Percentiles rank a stretch among this genome's conserved stretches.
These are phyloP conservation scores for Scaptomyza montana DNA, from an alignment of 1,140 invertebrate species.

Conservation along the genomic window DNA sequence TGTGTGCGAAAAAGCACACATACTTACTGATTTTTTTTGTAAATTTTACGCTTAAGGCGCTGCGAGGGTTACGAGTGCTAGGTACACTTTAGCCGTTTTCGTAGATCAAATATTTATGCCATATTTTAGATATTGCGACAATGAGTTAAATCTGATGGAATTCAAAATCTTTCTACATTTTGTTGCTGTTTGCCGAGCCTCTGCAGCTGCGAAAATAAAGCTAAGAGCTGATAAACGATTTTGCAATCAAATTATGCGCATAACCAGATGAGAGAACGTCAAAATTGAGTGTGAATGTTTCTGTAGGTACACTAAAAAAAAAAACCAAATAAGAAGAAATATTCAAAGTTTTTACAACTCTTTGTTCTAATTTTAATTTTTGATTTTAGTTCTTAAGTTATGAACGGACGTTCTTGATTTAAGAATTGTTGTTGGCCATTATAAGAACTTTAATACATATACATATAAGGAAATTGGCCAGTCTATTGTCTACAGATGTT, in stretches of 20 bases:
- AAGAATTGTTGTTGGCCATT: too few species aligned
- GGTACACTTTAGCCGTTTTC: slow-evolving; percentile 44
- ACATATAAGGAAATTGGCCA: too few species aligned
- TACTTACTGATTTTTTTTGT: slow-evolving; percentile 26
- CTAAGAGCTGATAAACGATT: slow-evolving; percentile 61
- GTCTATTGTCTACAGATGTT: too few species aligned
- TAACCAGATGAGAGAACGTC: slow-evolving; percentile 27
- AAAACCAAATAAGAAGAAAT: too few species aligned
- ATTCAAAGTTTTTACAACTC: too few species aligned
- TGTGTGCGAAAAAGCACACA: slow-evolving; percentile 21
- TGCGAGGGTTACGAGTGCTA: slow-evolving; percentile 22
- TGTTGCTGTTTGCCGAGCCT: slow-evolving; percentile 26
- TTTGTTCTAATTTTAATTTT: too few species aligned
- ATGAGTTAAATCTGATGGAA: slow-evolving; percentile 77
- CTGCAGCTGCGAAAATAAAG: slow-evolving; percentile 58
- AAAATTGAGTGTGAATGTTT: background rate
- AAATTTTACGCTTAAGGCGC: slow-evolving; percentile 11
- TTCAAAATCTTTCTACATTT: slow-evolving; percentile 22
- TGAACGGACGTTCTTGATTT: too few species aligned
- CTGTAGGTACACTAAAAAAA: too few species aligned
- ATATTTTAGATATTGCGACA: slow-evolving; percentile 75
- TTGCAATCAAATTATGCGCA: slow-evolving; percentile 64
- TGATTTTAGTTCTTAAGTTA: too few species aligned
- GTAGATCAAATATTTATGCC: slow-evolving; percentile 80
- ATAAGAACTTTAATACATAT: too few species aligned